Base-by-base conservation (phyloP, 2,113 vertebrate genomes). In the Orthochromis indermauri region DNA sequence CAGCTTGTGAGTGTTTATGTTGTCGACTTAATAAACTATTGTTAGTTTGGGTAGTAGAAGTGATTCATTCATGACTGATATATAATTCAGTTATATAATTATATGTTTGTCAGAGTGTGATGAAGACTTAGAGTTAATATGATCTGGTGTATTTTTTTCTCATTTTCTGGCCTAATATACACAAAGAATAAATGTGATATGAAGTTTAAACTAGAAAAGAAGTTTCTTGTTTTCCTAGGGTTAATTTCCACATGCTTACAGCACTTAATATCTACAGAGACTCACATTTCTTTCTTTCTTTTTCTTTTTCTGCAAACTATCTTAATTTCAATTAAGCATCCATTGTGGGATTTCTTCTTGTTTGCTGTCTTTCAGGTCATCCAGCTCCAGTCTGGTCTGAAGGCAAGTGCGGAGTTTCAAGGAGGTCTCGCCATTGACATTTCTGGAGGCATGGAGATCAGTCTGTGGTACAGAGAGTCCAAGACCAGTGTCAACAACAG, bases 391-490 rank as follows among this genome's bases (percentile, higher is more conserved):
- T 98, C 98, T 4, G 99, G 99, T 73, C 95, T 99, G 3, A 97
- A 93, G 10, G 98, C 97, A 53, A 96, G 82, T 7, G 73, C 89
- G 0, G 98, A 98, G 90, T 97, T 99, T 90, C 97, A 98, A 87
- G 98, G 98, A 4, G 97, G 98, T 21, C 89, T 99, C 42, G 97
- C 98, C 83, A 98, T 99, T 6, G 99, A 99, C 93, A 98, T 99
- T 95, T 98, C 98, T 0, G 98, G 98, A 90, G 97, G 98, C 81
- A 99, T 99, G 98, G 99, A 99, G 90, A 97, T 99, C 94, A 99
- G 99, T 94, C 97, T 99, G 80, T 99, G 99, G 99, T 99, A 99
- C 95, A 96, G 98, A 76, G 98, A 99, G 95, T 99, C 98, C 90
- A 99, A 99, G 96, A 99, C 98, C 82, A 98, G 94, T 9, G 97